Conservation (phyloP, 2,888 invertebrate species). For the Rhopalosiphum nymphaeae region DNA sequence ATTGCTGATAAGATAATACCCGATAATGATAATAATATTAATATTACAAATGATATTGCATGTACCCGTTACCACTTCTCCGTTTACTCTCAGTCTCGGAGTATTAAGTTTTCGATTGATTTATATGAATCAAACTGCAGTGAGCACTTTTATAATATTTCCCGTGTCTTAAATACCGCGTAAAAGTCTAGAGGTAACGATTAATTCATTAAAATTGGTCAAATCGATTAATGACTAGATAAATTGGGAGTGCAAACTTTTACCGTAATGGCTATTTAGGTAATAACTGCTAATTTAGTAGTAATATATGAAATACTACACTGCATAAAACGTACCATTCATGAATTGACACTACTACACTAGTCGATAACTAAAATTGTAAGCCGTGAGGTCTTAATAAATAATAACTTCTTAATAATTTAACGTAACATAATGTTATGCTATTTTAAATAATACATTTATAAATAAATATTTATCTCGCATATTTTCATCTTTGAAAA, state of each 20-base stretch:
- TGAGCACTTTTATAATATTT: background rate
- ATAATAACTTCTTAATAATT: background rate
- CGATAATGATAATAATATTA: background rate
- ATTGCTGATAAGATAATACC: background rate
- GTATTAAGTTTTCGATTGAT: background rate
- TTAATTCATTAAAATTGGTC: background rate
- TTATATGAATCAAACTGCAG: background rate
- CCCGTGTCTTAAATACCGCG: background rate
- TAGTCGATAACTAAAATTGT: background rate
- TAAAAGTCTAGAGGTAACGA: background rate
- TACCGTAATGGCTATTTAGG: background rate
- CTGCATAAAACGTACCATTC: background rate
- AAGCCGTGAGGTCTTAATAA: background rate
- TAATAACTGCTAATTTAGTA: background rate
- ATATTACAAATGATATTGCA: background rate
- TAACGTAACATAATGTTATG: background rate
- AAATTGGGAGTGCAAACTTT: background rate
- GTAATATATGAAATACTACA: background rate
- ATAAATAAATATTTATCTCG: too few species aligned
- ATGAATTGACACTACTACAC: background rate
- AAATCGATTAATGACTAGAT: too few species aligned
- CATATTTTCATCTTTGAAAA: background rate
- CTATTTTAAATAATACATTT: background rate
- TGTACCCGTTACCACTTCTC: background rate
- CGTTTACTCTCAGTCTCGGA: background rate